Percentiles rank a stretch among this genome's conserved stretches.
Evolutionary conservation across 2,113 vertebrate genomes (phyloP).

Genomic region (Antechinus flavipes): DNA sequence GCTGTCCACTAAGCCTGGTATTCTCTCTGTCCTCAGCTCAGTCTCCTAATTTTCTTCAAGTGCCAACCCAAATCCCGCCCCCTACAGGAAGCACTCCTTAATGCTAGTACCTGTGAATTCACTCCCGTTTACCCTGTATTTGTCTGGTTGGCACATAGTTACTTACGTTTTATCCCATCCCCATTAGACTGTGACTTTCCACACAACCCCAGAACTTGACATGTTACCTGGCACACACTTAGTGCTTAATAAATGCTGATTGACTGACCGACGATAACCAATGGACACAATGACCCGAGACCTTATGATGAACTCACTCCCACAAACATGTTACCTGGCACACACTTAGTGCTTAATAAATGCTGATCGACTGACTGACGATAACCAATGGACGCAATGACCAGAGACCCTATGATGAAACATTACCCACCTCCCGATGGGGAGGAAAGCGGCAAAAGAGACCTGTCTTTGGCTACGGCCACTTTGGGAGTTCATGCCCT

Average conservation of each 20-base stretch:
- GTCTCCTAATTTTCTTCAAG: background rate
- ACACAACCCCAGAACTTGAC: background rate
- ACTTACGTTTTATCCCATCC: background rate
- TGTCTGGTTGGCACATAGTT: background rate
- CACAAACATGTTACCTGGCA: background rate
- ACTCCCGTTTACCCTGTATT: background rate
- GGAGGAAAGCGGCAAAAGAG: background rate
- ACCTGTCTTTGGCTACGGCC: background rate
- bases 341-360: background rate
- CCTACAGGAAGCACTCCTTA: background rate
- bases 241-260: background rate
- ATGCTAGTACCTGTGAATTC: background rate
- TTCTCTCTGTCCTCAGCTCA: background rate
- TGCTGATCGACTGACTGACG: background rate
- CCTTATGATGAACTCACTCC: background rate
- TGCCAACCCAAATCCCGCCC: background rate
- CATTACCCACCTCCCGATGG: background rate
- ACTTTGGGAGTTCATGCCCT: rapidly evolving
- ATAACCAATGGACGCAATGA: background rate
- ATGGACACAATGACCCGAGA: too few relatives aligned
- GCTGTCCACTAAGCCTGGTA: background rate
- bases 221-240: background rate
- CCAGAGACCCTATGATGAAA: background rate
- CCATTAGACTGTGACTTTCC: background rate
- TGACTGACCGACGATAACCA: background rate